These are phyloP conservation scores for Eubasilissa regina DNA, from an alignment of 1,140 invertebrate species.

Conservation along the genomic window DNA sequence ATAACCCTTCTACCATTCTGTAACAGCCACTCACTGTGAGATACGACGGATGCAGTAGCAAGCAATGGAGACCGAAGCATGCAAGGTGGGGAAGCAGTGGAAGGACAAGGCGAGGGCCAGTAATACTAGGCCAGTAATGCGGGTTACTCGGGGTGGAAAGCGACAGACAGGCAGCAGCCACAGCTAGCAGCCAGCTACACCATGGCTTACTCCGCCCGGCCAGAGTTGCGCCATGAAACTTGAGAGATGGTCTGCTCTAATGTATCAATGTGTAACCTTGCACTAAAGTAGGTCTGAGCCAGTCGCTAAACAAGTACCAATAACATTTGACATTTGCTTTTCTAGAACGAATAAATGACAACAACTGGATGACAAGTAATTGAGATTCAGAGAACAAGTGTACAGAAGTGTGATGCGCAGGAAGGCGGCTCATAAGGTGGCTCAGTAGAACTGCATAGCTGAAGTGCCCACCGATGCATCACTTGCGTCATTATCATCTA, in stretches of 20 bases:
- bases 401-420: conserved; percentile 44
- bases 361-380: conserved; percentile 34
- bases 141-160: conserved; percentile 46
- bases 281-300: conserved; percentile 53
- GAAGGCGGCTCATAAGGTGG: conserved; percentile 10
- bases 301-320: conserved; percentile 51
- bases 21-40: conserved; percentile 54
- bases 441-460: neutral
- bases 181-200: conserved; percentile 54
- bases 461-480: neutral
- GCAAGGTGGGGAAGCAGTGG: conserved; percentile 1
- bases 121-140: neutral
- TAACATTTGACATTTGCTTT: conserved; percentile 43
- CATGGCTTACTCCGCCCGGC: conserved; percentile 57
- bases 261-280: conserved; percentile 53
- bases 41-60: neutral
- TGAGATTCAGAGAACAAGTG: conserved; percentile 35
- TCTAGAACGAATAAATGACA: conserved; percentile 10
- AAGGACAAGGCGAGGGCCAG: conserved; percentile 40
- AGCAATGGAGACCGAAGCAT: neutral
- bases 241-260: conserved; percentile 61
- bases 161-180: conserved; percentile 49
- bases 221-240: conserved; percentile 61
- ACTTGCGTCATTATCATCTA: conserved; percentile 19
- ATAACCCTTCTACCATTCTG: conserved; percentile 31